Evolutionary conservation across 2,888 invertebrate species (phyloP), one percentile per base, ranked within the genome.

Genomic region (Pecten maximus): DNA sequence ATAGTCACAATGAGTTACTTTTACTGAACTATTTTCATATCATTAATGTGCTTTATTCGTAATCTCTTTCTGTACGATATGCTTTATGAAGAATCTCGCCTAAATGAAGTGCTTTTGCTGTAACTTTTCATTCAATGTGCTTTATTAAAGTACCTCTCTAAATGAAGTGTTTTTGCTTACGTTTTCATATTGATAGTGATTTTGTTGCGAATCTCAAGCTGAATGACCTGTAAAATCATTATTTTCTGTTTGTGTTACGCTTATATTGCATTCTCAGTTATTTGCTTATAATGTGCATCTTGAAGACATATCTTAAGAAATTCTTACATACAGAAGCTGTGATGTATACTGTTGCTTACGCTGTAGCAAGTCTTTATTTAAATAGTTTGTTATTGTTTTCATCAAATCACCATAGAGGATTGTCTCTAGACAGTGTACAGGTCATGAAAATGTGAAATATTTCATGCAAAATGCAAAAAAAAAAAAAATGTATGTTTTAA

Each of bases 401-500:
- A 35, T 35, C 35, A 28, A 74, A 15, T 35, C 35, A 35, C 15
- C 6, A 35, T 74, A 74, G 74, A 74, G 74, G 74, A 74, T 74
- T 74, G 74, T 74, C 74, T 74, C 74, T 74, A 74, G 74, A 74
- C 28, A 74, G 12, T 74, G 8, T 74, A 74, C 6, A 74, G 28
- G 19, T 15, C 74, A 74, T 74, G 74, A 15, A 74, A 74, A 74
- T 74, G 74, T 74, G 74, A 74, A 74, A 74, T 74, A 74, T 74
- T 74, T 74, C 74, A 74, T 74, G 74, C 35, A 74, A 15, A 60
- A 60, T 48, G n/a, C 0, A 54, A 54, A 54, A 50, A 50, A 8
- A 54, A 54, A 54, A 50, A 50, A n/a, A n/a, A 54, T 19, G 54
- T 54, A 19, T 74, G 74, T 74, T 74, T 44, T 74, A 35, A 35